These are phyloP conservation scores for Sminthopsis crassicaudata DNA, from an alignment of 2,113 vertebrate genomes.

Conservation along the genomic window DNA sequence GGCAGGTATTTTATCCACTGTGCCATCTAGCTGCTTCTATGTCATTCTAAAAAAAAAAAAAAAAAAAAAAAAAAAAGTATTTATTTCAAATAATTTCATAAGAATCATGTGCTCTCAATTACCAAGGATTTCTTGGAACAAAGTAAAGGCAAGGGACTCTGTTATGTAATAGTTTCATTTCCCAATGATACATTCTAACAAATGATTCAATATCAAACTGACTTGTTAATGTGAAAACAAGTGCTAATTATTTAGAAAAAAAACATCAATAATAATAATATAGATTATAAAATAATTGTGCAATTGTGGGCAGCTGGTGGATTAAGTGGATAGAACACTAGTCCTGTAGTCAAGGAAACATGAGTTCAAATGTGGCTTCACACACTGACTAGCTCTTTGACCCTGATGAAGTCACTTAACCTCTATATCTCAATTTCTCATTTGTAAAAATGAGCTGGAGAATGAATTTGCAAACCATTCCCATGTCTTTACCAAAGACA, in stretches of 20 bases:
- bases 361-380: too few species aligned
- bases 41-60: not conserved
- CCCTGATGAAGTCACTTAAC: too few species aligned
- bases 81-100: not conserved
- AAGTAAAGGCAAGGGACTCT: not conserved
- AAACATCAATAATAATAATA: not conserved
- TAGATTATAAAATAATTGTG: not conserved
- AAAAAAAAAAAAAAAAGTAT: not conserved
- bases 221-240: not conserved
- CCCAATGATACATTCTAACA: not conserved
- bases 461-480: too few species aligned
- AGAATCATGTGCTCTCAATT: not conserved
- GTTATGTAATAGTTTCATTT: not conserved
- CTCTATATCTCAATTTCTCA: too few species aligned
- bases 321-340: too few species aligned
- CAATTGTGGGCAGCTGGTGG: not conserved
- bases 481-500: too few species aligned
- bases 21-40: not conserved
- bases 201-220: not conserved
- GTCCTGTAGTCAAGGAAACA: too few species aligned
- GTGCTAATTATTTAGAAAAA: not conserved
- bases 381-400: too few species aligned
- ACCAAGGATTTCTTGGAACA: not conserved
- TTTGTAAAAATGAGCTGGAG: too few species aligned
- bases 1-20: too few species aligned